Base-by-base conservation (phyloP, 92 coral and sea anemone species). In the Zoanthus sansibaricus region DNA sequence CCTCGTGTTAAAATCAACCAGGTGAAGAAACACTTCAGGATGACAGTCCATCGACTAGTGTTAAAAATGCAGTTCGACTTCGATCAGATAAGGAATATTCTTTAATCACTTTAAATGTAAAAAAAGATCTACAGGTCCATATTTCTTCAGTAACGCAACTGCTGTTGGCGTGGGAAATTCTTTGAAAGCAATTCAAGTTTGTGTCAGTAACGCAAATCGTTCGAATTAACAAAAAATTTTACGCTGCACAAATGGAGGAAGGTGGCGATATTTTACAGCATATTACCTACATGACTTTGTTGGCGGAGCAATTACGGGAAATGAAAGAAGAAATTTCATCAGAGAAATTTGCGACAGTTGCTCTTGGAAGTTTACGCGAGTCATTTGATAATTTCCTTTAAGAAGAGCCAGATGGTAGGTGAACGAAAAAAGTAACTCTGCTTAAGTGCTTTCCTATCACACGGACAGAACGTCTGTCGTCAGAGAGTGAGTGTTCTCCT, bases 11-110 rank as follows among this genome's bases (percentile, higher is more conserved):
- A 48, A 48, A 48, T 25, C 21, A 62, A 62, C 69, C 69, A 76
- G 87, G 69, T 79, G 86, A 46, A 86, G 89, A 91, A 88, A 88
- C 71, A 77, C 88, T 90, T 16, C 92, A 91, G 47, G 90, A n/a
- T 9, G 94, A 69, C 0, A 49, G 20, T 70, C 91, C 90, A 56
- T 73, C 82, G 42, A 52, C 86, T 17, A 72, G 92, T 52, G 90
- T 90, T 11, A 87, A 68, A 78, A 93, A 84, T 91, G 91, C 95
- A 25, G 90, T 78, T 77, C 78, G 83, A 42, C 86, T 93, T 45
- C 90, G 89, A 83, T 88, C 92, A 45, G 89, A 90, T 70, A 91
- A 91, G 87, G 95, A 92, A n/a, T 93, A 93, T 58, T 93, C 94
- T 10, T 71, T 86, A 76, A 91, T 93, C 18, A 94, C 94, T 7